Conservation (phyloP, 2,113 vertebrate genomes). For the Podocnemis expansa region DNA sequence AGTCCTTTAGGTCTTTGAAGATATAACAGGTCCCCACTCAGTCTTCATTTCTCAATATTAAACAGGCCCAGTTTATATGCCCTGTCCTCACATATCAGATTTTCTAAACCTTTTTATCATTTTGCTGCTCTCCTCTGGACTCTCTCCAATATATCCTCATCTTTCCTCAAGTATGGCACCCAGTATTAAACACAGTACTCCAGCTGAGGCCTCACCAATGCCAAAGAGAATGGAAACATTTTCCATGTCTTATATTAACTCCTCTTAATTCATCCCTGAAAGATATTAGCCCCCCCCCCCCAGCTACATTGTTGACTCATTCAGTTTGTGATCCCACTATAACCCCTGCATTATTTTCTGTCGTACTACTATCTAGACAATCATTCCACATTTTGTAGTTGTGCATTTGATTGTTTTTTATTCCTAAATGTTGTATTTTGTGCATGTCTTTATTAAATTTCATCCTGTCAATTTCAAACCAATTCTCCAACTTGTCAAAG, state of each 20-base stretch:
- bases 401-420: neutral
- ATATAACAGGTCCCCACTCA: neutral
- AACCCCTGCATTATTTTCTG: neutral
- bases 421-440: neutral
- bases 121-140: neutral
- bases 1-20: neutral
- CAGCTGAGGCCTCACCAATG: neutral
- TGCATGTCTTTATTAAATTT: neutral
- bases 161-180: neutral
- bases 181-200: neutral
- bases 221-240: neutral
- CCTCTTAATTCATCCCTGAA: neutral
- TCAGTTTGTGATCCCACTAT: neutral
- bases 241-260: neutral
- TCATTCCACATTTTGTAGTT: neutral
- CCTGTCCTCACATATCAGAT: neutral
- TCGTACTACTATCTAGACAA: neutral
- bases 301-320: neutral
- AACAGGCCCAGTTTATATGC: neutral
- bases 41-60: neutral
- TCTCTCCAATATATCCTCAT: neutral
- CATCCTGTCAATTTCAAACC: neutral
- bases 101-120: neutral
- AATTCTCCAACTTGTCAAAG: neutral
- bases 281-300: neutral